Evolutionary conservation across 2,113 vertebrate genomes (phyloP).

Genomic region (Eretmochelys imbricata): DNA sequence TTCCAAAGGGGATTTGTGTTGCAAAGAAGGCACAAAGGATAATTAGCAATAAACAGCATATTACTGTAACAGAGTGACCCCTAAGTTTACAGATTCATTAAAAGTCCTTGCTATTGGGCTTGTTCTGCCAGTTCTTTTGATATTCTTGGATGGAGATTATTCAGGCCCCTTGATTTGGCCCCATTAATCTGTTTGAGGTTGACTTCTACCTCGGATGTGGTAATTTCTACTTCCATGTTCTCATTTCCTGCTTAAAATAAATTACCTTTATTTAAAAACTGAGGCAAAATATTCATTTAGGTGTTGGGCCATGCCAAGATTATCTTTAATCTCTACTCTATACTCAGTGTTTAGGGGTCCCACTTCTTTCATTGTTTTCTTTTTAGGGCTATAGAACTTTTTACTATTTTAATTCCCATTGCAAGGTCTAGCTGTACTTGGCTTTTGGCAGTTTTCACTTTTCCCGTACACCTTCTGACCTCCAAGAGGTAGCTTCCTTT

Average conservation of each 20-base stretch:
- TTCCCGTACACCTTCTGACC: background rate
- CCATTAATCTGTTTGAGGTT: background rate
- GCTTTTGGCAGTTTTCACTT: background rate
- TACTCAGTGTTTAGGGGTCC: background rate
- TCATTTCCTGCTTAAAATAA: background rate
- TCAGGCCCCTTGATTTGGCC: background rate
- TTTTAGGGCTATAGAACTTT: background rate
- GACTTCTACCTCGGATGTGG: background rate
- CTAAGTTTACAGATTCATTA: background rate
- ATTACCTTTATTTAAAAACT: background rate
- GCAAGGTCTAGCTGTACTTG: background rate
- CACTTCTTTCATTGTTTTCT: background rate
- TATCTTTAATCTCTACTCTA: background rate
- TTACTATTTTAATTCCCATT: background rate
- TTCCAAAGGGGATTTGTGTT: background rate
- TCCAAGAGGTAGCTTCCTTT: background rate
- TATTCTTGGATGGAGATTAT: background rate
- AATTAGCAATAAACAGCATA: constrained; percentile 6
- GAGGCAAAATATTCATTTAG: background rate
- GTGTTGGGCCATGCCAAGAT: background rate
- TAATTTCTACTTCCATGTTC: background rate
- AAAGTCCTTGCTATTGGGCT: background rate
- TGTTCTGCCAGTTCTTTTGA: background rate
- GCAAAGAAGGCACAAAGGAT: background rate
- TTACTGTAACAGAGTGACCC: background rate